Conservation (phyloP, 2,797 vertebrate species). For the Sebastes oblongus region DNA sequence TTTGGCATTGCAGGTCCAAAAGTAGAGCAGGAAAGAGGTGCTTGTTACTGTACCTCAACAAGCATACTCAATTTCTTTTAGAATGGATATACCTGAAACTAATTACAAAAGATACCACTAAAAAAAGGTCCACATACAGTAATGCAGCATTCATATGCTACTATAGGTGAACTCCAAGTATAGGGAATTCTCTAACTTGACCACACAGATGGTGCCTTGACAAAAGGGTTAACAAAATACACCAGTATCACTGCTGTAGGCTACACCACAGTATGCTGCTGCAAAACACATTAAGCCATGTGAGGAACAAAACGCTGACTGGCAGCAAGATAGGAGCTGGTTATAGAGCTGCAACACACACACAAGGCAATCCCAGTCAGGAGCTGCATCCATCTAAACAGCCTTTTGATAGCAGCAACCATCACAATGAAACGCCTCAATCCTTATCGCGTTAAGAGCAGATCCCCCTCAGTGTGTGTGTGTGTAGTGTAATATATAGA, state of each 20-base stretch:
- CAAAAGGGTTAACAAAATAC: not conserved
- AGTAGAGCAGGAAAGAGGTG: not conserved
- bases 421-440: conserved; percentile 14
- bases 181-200: not conserved
- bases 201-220: not conserved
- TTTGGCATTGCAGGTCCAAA: not conserved
- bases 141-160: not conserved
- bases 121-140: not conserved
- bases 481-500: not conserved
- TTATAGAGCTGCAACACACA: conserved; percentile 25
- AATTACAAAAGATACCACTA: not conserved
- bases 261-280: not conserved
- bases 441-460: not conserved
- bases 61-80: not conserved
- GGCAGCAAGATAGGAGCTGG: not conserved
- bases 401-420: conserved; percentile 6
- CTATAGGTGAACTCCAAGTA: not conserved
- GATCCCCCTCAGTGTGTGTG: not conserved
- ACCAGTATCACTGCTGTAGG: not conserved
- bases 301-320: conserved; percentile 30
- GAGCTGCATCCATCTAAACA: conserved; percentile 23
- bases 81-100: not conserved
- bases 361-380: conserved; percentile 1
- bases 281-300: conserved; percentile 20
- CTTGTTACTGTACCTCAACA: not conserved